Evolutionary conservation across 2,888 invertebrate species (phyloP).

Genomic region (Xiphydria camelus): DNA sequence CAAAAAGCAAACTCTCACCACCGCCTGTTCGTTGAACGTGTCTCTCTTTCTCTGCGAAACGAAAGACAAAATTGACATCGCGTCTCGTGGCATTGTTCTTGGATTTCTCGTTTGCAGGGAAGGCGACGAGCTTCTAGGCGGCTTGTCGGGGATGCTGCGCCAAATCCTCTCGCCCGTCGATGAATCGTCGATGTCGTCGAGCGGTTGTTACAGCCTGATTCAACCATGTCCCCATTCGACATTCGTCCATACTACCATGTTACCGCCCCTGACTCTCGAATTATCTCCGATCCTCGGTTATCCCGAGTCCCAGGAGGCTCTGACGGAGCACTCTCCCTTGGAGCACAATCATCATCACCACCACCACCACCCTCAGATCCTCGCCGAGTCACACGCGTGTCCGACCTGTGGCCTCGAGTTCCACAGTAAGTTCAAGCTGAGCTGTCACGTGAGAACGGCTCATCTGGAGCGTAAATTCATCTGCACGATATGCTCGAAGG

Average conservation of each 20-base stretch:
- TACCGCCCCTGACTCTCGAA: conserved; percentile 40
- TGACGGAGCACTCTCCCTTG: not conserved
- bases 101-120: conserved; percentile 55
- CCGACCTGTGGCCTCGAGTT: conserved; percentile 52
- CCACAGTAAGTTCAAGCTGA: conserved; percentile 48
- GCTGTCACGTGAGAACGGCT: conserved; percentile 50
- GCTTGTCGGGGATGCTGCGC: conserved; percentile 56
- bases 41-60: no score
- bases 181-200: no score
- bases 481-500: conserved; percentile 47
- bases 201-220: conserved; percentile 3
- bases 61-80: no score
- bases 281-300: not conserved
- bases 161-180: conserved; percentile 55
- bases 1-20: no score
- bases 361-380: conserved; percentile 41
- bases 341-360: not conserved
- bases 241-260: conserved; percentile 38
- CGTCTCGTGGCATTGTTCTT: conserved; percentile 44
- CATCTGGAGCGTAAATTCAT: conserved; percentile 42
- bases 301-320: no score
- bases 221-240: conserved; percentile 26
- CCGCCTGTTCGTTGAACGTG: conserved; percentile 5
- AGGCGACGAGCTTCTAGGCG: conserved; percentile 52
- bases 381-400: conserved; percentile 47